Evolutionary conservation across 2,113 vertebrate species (phyloP), one percentile per base, ranked within the genome.

Genomic region (Natator depressus): DNA sequence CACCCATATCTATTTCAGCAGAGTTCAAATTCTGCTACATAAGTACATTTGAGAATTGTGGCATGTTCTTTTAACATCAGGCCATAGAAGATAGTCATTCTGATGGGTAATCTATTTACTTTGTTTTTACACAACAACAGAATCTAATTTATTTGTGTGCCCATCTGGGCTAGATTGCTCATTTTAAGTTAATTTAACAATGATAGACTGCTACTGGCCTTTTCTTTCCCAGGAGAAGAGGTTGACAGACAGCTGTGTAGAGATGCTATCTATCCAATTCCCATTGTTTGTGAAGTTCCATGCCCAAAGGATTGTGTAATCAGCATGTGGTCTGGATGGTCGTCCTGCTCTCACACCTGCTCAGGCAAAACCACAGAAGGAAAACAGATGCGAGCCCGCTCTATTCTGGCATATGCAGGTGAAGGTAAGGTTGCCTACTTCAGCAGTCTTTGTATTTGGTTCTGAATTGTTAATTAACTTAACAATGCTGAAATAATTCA

Each of bases 331-430:
- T 99, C 99, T 0, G 4, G 97, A 0, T 99, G 99, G 99, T 99
- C 99, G 53, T 99, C 99, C 83, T 99, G 99, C 96, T 99, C 99
- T 0, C 99, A 99, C 98, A 99, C 99, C 95, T 99, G 99, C 98
- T 99, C 99, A 0, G 99, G 99, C 10, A 99, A 99, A 98, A 99
- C 98, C 88, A 98, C 99, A 0, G 99, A 99, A 97, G 99, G 99
- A 49, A 99, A 98, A 91, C 99, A 99, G 98, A 98, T 98, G 96
- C 99, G 99, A 31, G 98, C 99, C 0, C 99, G 99, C 81, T 99
- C 99, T 84, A 97, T 99, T 57, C 98, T 99, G 96, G 99, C 99
- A 0, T 99, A 99, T 38, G 99, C 99, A 3, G 99, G 99, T 42
- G 99, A 99, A 98, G 99, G 99, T 99, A 98, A 98, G 98, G 42